Evolutionary conservation across 1,140 invertebrate species (phyloP), one percentile per base, ranked within the genome.

Genomic region (Mamestra configurata): DNA sequence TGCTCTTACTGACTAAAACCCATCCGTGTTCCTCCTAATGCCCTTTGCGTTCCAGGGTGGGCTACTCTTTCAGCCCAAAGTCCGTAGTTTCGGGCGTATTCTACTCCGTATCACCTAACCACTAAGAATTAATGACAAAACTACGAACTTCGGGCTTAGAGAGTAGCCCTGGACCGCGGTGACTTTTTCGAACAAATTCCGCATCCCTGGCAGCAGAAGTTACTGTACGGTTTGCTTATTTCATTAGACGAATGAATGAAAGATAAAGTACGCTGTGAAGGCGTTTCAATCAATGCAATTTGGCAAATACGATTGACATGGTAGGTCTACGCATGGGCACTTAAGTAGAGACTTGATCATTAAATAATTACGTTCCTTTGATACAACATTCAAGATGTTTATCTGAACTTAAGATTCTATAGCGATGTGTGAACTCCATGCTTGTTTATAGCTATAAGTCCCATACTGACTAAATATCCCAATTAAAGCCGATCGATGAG

Each of bases 331-430:
- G 10, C 1, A 27, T 4, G 4, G 11, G 57, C n/a, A 55, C 53
- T 55, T 11, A 55, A 10, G 53, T 24, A 55, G 18, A 13, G n/a
- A 8, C 53, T 55, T 59, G 31, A 59, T 59, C 11, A 53, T 53
- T 22, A 20, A 20, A 11, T 59, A 15, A 59, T 59, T 59, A 59
- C 22, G 22, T 6, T 27, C 57, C 24, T 59, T 59, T 59, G 24
- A 31, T 31, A 35, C 57, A 59, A 15, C 11, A 35, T 4, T 31
- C 57, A n/a, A 59, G 57, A 31, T 59, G 57, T 59, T 55, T 59
- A 59, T 31, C 13, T 49, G n/a, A 49, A 49, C 43, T 49, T 49
- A n/a, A n/a, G 43, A n/a, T 49, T 49, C 43, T 49, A 43, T 11
- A 11, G 49, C 49, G 49, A 53, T 20, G 18, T 24, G 18, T 6